Base-by-base conservation (phyloP, 64 coral and sea anemone species). In the Montipora sp. region DNA sequence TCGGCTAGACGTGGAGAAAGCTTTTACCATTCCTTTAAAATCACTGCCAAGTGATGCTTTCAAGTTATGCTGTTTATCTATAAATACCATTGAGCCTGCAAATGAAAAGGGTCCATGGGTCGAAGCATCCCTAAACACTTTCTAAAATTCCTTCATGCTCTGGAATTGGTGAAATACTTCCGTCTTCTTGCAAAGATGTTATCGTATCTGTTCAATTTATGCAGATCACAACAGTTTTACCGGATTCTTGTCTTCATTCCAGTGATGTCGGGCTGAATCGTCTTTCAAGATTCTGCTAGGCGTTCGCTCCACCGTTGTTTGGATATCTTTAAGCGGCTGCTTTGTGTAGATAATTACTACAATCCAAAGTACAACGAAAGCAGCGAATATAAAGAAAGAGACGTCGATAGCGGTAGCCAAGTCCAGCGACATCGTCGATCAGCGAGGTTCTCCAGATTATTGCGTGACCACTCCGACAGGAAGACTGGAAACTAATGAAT, bases 281-380 rank as follows among this genome's bases (percentile, higher is more conserved):
- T 10, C 23, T 21, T 16, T 19, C 3, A 85, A 63, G 18, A 85
- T 63, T 71, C 82, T 44, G 19, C 19, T 85, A 8, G 82, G 82
- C 46, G 61, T 69, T 71, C 82, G 82, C 23, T 85, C 82, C 63
- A 53, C 14, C 47, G 47, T 85, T 85, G 82, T 85, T 85, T 85
- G 45, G 8, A 85, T 85, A 65, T 85, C 82, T 72, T 85, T 72
- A 49, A 85, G 82, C 63, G 82, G 82, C 18, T 85, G 82, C 11
- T 63, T 70, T 71, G 82, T 85, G 18, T 19, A 85, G 7, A 85
- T 22, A 12, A 85, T 85, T 22, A 47, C 45, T 20, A 71, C 45
- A n/a, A 85, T 70, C 82, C 82, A 85, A 9, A 85, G 48, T 7
- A 21, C 5, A 21, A 85, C 82, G 19, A 85, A 85, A 5, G 47